Conservation (phyloP, 2,797 vertebrate species). For the Acanthiza pusilla region DNA sequence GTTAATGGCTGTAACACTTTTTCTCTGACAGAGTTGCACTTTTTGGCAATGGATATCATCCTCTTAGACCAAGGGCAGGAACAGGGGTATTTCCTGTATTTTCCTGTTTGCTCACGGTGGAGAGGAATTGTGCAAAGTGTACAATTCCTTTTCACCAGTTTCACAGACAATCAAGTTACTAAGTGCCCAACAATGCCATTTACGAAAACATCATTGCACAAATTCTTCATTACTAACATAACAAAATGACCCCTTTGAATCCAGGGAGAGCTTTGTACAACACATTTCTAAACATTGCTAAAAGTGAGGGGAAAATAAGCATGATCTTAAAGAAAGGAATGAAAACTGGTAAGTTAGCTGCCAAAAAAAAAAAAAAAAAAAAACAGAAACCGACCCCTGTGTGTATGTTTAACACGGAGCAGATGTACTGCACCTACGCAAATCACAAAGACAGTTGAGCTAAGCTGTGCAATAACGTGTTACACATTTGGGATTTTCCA, state of each 20-base stretch:
- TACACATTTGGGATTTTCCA: background rate
- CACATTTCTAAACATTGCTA: background rate
- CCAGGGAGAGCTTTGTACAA: background rate
- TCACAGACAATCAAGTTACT: background rate
- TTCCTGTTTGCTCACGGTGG: background rate
- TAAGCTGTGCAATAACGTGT: rapidly evolving
- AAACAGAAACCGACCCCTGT: rapidly evolving
- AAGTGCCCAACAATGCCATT: background rate
- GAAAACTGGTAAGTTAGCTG: background rate
- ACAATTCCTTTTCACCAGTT: background rate
- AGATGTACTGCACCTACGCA: rapidly evolving
- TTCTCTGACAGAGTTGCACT: too few species aligned
- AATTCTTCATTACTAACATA: background rate
- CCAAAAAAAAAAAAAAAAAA: background rate
- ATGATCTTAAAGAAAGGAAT: background rate
- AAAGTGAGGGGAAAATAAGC: background rate
- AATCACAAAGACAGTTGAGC: background rate
- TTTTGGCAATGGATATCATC: background rate
- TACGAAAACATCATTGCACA: background rate
- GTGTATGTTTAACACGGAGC: background rate
- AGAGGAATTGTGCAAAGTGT: background rate
- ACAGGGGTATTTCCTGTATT: background rate
- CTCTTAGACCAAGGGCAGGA: background rate
- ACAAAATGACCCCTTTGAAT: background rate
- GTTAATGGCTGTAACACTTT: background rate